Base-by-base conservation (phyloP, 23 tunicate genomes). In the Halocynthia roretzi region DNA sequence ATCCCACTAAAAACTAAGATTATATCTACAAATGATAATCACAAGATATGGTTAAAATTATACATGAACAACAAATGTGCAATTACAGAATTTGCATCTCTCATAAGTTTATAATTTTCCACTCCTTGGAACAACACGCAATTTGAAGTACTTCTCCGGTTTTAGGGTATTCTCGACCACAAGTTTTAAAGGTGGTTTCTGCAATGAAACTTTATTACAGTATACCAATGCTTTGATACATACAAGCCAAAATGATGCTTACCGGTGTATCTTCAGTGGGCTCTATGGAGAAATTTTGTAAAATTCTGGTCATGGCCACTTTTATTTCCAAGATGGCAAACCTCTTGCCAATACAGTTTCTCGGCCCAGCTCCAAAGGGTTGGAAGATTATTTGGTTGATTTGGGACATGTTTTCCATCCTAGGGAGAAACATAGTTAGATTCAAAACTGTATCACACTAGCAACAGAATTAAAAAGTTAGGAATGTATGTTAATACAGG, bases 351-450 rank as follows among this genome's bases (percentile, higher is more conserved):
- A 85, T 72, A 19, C 82, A 78, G 61, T 85, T 85, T 10, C 89
- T 72, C 9, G 89, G 89, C 7, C 89, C 89, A 6, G 69, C 89
- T 50, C 89, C 89, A 52, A 85, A 85, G 0, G 89, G 89, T 72
- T 78, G 83, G 51, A 71, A 78, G n/a, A 85, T 55, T 68, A 85
- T 71, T 5, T 79, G 83, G 53, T 85, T 83, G 71, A 85, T 79
- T 54, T 63, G 64, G 60, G 80, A 71, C 89, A 85, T 85, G 44
- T 85, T 83, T 80, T 71, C 83, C 79, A 85, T 71, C 7, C 89
- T 85, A 53, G 10, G 10, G 1, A 31, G 44, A 31, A 31, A 31
- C 44, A 31, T 31, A 31, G 44, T 31, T 31, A 31, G 44, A 31
- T 31, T 31, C 44, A 31, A 31, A 31, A 31, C 44, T 31, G 44